Base-by-base conservation (phyloP, 2,113 vertebrate genomes). In the Danio rerio region DNA sequence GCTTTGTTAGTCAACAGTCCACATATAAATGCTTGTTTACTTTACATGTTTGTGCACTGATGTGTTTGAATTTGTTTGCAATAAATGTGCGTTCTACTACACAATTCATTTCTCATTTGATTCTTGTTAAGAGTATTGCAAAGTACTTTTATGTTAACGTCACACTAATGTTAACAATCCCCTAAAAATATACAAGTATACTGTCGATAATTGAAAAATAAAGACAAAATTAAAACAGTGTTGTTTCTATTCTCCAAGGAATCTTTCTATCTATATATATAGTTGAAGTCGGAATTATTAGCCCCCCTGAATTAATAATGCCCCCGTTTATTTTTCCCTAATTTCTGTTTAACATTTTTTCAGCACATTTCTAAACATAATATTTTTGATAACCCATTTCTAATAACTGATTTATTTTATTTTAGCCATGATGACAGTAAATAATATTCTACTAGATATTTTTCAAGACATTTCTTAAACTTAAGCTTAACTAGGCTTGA, bases 1-100 rank as follows among this genome's bases (percentile, higher is more conserved):
- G 40, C 49, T 69, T 83, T 77, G 81, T 40, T 78, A 83, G 74
- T 21, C 6, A 18, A 15, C 75, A 61, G 45, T 59, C 69, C 43
- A 15, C 15, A 78, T 40, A 53, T 31, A 68, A 61, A 76, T 6
- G 15, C 61, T 21, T n/a, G 31, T 66, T 59, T 53, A 65, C 69
- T 72, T 55, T 69, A 16, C 59, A 53, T 63, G 65, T 31, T 56
- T 47, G 66, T 83, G 50, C 82, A 80, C 69, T 58, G 56, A 45
- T 78, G 55, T 69, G 66, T 61, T 82, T 15, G 31, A 72, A 80
- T n/a, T n/a, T 81, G 45, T 86, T 72, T 80, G 52, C 72, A 86
- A 83, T 86, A 86, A 86, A 86, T 63, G 61, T 62, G 6, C 3
- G 47, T 59, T 42, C 71, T 65, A 53, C 77, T 72, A 73, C 45